Base-by-base conservation (phyloP, 2,888 invertebrate species). In the Pardosa pseudoannulata region DNA sequence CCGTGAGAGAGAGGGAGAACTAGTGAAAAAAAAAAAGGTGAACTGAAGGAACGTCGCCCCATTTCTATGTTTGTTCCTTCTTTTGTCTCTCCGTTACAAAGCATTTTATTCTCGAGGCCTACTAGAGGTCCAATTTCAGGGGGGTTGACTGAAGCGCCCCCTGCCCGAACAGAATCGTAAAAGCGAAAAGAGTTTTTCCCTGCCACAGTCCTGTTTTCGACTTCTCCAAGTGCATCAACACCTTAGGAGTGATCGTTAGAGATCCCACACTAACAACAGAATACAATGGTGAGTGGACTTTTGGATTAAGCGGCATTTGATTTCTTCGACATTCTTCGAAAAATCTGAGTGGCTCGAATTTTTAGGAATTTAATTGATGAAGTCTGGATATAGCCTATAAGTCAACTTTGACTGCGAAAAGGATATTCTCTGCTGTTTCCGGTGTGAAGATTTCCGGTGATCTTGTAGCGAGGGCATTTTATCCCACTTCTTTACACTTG, bases 81-180 rank as follows among this genome's bases (percentile, higher is more conserved):
- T 79, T 79, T 79, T 79, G 79, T 79, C 62, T 70, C 39, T 16
- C 13, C 16, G 39, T 71, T 78, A 23, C 70, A 41, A 19, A 28
- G 27, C 65, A 36, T 46, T 56, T 67, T 67, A 70, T 62, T 72
- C 62, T 19, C 11, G 41, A 73, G 74, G n/a, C 41, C n/a, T 46
- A 32, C 23, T 11, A 11, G 23, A 29, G 79, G 56, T 74, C 81
- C 70, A 39, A 75, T 75, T 75, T 81, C 74, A 73, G 56, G 39
- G n/a, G 46, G 32, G 29, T 5, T n/a, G 68, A 62, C 75, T 9
- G 6, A 3, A 68, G 81, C 81, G 70, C 70, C 81, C 74, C 81
- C 81, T 81, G 28, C 28, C 70, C 19, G 31, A 36, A n/a, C n/a
- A 11, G 41, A 75, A 75, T 81, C 41, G 62, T 81, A 81, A 81